Evolutionary conservation across 2,113 vertebrate species (phyloP).

Genomic region (Gila orcuttii): DNA sequence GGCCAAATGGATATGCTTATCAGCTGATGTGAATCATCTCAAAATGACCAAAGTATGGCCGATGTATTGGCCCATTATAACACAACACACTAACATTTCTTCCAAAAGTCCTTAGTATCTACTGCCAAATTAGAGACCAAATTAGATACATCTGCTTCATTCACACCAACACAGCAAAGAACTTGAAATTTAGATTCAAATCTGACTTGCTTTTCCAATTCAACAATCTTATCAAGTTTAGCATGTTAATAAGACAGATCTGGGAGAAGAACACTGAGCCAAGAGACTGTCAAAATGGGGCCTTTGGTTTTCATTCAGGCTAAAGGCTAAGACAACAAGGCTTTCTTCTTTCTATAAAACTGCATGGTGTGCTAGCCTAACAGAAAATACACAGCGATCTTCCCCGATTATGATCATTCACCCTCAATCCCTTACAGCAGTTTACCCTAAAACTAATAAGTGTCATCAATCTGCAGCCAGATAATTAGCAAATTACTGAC

Average conservation of each 20-base stretch:
- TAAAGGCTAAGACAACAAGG: not conserved
- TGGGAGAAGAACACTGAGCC: not conserved
- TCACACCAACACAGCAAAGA: not conserved
- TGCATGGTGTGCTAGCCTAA: not conserved
- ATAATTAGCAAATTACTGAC: constrained; percentile 45
- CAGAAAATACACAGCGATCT: not conserved
- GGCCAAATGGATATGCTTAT: not conserved
- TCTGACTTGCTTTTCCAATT: constrained; percentile 15
- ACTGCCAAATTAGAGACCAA: not conserved
- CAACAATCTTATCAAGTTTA: constrained; percentile 21
- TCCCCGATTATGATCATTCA: constrained; percentile 32
- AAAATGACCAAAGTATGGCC: not conserved
- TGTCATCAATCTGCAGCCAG: constrained; percentile 29
- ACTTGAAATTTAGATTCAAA: not conserved
- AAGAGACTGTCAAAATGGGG: not conserved
- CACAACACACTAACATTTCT: not conserved
- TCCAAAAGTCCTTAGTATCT: not conserved
- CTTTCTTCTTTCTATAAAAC: not conserved
- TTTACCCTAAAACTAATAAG: constrained; percentile 45
- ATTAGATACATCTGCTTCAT: constrained; percentile 16
- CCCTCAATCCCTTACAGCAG: constrained; percentile 9
- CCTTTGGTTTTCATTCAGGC: not conserved
- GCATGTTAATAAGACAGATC: constrained; percentile 7
- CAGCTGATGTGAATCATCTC: not conserved
- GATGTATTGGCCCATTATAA: not conserved